Conservation (phyloP, 2,888 invertebrate species). For the Drosophila antonietae region DNA sequence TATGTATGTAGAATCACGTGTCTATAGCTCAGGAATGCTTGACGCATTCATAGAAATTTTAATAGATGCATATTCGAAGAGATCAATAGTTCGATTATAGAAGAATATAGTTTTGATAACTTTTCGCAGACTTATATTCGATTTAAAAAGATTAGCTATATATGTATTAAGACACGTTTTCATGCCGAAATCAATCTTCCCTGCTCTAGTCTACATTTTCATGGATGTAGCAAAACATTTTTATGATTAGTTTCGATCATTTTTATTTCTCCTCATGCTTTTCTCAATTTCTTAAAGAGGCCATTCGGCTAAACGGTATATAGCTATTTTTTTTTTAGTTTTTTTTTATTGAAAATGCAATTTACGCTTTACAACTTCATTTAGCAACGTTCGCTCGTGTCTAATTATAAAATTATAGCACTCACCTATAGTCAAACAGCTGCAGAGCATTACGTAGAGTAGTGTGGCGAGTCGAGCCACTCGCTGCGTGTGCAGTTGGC, state of each 20-base stretch:
- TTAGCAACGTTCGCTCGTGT: slow-evolving; percentile 38
- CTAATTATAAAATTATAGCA: slow-evolving; percentile 51
- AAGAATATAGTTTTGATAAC: too few species aligned
- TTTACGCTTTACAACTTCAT: slow-evolving; percentile 45
- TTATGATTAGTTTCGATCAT: slow-evolving; percentile 6
- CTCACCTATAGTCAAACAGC: slow-evolving; percentile 71
- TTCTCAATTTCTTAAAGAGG: slow-evolving; percentile 5
- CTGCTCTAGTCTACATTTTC: not conserved
- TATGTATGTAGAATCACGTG: not conserved
- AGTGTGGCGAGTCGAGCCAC: slow-evolving; percentile 58
- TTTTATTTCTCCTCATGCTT: not conserved
- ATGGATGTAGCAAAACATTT: not conserved
- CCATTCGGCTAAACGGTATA: slow-evolving; percentile 3
- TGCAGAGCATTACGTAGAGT: slow-evolving; percentile 58
- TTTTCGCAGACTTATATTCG: too few species aligned
- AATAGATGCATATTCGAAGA: not conserved
- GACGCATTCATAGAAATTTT: not conserved
- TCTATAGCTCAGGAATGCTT: not conserved
- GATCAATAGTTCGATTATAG: too few species aligned
- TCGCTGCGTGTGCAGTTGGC: slow-evolving; percentile 65
- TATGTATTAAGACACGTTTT: not conserved
- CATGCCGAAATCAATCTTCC: not conserved
- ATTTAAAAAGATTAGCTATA: not conserved
- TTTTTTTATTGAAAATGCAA: slow-evolving; percentile 24
- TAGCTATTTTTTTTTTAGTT: not conserved